Evolutionary conservation across 2,888 invertebrate species (phyloP).

Genomic region (Agrochola lychnidis): DNA sequence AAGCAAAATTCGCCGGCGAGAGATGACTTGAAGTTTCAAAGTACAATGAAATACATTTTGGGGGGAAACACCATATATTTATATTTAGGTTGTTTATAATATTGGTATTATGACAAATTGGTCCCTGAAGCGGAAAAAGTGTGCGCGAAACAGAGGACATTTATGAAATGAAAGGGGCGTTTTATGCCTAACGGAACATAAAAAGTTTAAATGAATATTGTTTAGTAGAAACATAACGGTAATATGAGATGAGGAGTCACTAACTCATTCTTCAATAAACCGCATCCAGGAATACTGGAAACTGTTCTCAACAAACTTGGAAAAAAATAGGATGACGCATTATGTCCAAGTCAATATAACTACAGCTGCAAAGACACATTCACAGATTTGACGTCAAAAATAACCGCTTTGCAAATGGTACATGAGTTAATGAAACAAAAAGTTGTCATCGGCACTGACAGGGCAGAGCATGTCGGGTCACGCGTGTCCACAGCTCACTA

Average conservation of each 20-base stretch:
- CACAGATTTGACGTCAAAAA: conserved; percentile 36
- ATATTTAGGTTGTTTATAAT: conserved; percentile 59
- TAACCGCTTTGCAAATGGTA: conserved; percentile 31
- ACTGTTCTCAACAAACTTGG: not conserved
- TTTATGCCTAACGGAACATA: conserved; percentile 14
- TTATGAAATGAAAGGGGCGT: conserved; percentile 10
- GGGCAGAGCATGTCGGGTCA: conserved; percentile 39
- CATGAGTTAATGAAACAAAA: conserved; percentile 54
- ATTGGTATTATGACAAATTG: conserved; percentile 61
- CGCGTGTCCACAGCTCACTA: conserved; percentile 33
- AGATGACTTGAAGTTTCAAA: conserved; percentile 68
- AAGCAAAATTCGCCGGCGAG: conserved; percentile 53
- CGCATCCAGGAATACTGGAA: not conserved
- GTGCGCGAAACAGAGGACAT: conserved; percentile 15
- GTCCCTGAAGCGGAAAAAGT: conserved; percentile 38
- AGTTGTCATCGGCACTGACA: conserved; percentile 53
- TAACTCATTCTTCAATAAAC: not conserved
- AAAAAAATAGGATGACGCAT: not conserved
- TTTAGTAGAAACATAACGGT: not conserved
- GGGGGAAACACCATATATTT: conserved; percentile 52
- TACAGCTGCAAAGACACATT: not conserved
- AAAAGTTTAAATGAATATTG: conserved; percentile 6
- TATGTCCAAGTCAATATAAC: not conserved
- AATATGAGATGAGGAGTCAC: not conserved
- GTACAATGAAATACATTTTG: conserved; percentile 64